Evolutionary conservation across 2,888 invertebrate species (phyloP).

Genomic region (Cheilosia scutellata): DNA sequence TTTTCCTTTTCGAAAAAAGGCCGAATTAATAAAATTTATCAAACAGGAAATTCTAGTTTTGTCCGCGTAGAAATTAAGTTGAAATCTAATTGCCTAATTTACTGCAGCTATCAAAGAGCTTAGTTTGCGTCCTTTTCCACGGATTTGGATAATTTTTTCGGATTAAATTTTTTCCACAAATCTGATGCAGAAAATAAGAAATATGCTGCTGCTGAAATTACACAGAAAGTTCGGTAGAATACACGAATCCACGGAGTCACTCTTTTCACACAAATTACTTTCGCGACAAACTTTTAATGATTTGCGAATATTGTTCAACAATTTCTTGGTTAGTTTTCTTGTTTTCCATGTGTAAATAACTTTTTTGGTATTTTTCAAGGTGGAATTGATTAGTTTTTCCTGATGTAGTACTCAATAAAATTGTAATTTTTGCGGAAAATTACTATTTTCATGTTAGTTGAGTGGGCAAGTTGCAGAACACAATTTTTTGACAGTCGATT

Average conservation of each 20-base stretch:
- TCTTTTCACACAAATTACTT: constrained; percentile 60
- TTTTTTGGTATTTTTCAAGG: constrained; percentile 1
- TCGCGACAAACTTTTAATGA: constrained; percentile 55
- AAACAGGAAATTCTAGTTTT: constrained; percentile 72
- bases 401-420: constrained; percentile 10
- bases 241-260: constrained; percentile 71
- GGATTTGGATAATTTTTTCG: constrained; percentile 39
- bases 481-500: constrained; percentile 69
- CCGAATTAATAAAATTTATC: constrained; percentile 64
- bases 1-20: constrained; percentile 69
- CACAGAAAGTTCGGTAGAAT: constrained; percentile 58
- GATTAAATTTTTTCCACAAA: constrained; percentile 56
- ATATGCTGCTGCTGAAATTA: constrained; percentile 63
- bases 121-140: constrained; percentile 34
- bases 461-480: constrained; percentile 73
- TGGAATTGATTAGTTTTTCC: constrained; percentile 34
- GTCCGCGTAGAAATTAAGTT: constrained; percentile 30
- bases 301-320: constrained; percentile 15
- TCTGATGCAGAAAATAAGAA: constrained; percentile 45
- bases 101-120: background rate
- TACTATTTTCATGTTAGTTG: constrained; percentile 69
- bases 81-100: constrained; percentile 22
- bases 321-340: background rate
- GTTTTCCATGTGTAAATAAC: background rate
- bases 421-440: constrained; percentile 69